Evolutionary conservation across 2,888 invertebrate species (phyloP), one percentile per base, ranked within the genome.

Genomic region (Papilio protenor): DNA sequence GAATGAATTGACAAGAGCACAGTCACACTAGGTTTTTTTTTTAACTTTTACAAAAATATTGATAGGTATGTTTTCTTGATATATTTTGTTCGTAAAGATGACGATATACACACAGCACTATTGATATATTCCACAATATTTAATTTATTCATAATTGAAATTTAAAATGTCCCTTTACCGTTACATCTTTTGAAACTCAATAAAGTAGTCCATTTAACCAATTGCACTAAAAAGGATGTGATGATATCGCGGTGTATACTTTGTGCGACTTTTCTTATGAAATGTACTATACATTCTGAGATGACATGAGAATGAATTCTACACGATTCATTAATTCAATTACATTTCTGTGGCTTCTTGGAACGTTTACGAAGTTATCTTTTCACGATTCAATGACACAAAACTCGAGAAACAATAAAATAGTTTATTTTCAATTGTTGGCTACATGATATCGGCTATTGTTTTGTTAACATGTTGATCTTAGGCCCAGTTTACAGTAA

Each of bases 191-290:
- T 73, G 12, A 52, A 55, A 27, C 47, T 69, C 69, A 70, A 70
- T 74, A 59, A 70, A 70, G 74, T 47, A 11, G 33, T 21, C 70
- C 33, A 70, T 77, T 77, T 77, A 77, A 49, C 69, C 77, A 77
- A 70, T 77, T 77, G 47, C 40, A 59, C 18, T 47, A 74, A 49
- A 74, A 21, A 69, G 77, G 77, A 77, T 70, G 74, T 74, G 40
- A 77, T 76, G 57, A 66, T 45, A 77, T 69, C 69, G 70, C 49
- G 27, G 61, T 76, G 64, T 61, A 21, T 55, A 21, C 64, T 70
- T 77, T 74, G 27, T 69, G 18, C 11, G 47, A 66, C 55, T 23
- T 40, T 77, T 64, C 52, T 49, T 57, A 73, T 33, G 66, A 73
- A 55, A 55, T 64, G 40, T 40, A 4, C 47, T 27, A 40, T 33